Conservation (phyloP, 2,888 invertebrate species). For the Acleris emargana region DNA sequence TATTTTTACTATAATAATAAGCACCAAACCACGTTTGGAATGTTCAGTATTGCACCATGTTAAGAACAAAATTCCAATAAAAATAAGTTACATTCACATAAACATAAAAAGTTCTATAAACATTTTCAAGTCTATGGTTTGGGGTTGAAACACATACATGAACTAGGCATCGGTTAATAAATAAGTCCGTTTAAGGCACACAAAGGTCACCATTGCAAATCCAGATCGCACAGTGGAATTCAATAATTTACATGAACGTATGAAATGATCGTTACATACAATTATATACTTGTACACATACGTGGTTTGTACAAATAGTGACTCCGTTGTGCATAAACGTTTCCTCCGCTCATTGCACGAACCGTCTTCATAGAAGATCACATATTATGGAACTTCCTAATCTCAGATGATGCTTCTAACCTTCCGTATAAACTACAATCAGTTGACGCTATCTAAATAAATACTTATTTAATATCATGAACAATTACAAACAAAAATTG, state of each 20-base stretch:
- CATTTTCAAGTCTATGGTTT: conserved; percentile 44
- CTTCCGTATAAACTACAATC: conserved; percentile 31
- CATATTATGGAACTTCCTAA: conserved; percentile 62
- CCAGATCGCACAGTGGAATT: conserved; percentile 39
- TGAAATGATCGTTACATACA: conserved; percentile 41
- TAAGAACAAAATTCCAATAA: conserved; percentile 62
- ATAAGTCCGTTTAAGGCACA: conserved; percentile 45
- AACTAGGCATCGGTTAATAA: conserved; percentile 38
- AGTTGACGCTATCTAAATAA: conserved; percentile 69
- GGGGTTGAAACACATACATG: conserved; percentile 47
- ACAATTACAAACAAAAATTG: conserved; percentile 63
- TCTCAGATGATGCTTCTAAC: conserved; percentile 54
- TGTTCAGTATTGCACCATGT: conserved; percentile 81
- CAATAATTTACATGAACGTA: conserved; percentile 26
- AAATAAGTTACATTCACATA: conserved; percentile 56
- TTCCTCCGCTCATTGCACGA: conserved; percentile 55
- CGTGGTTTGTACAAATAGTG: conserved; percentile 80
- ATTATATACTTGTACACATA: conserved; percentile 52
- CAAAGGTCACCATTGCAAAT: conserved; percentile 78
- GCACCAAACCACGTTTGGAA: conserved; percentile 83
- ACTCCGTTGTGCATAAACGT: conserved; percentile 77
- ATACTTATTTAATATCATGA: conserved; percentile 77
- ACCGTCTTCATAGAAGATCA: conserved; percentile 76
- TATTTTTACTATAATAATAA: conserved; percentile 78
- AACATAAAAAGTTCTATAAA: conserved; percentile 48